Base-by-base conservation (phyloP, 2,888 invertebrate species). In the Liposcelis brunnea region DNA sequence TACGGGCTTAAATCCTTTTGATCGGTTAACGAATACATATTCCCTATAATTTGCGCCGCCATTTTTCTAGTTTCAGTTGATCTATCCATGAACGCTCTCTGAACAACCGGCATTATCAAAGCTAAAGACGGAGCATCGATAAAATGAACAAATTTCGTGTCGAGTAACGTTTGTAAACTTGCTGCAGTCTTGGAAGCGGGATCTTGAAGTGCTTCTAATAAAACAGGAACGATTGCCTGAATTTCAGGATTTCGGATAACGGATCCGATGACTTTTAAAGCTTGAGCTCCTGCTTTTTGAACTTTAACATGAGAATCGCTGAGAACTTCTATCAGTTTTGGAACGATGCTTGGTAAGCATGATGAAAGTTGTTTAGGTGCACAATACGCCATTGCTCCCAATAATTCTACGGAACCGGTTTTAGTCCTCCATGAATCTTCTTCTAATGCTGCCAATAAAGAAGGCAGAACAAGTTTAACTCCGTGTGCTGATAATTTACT, bases 31-130 rank as follows among this genome's bases (percentile, higher is more conserved):
- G 94, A 94, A 66, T 97, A 98, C 93, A 98, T 97, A 65, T 97
- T 98, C 47, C 97, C 95, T 55, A 99, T 95, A 61, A 99, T 97
- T 68, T 98, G 95, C 2, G 95, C 94, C 1, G 98, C 93, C 93
- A 97, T 95, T 69, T 97, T 93, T 55, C 98, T 74, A 0, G 94
- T 97, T 68, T 98, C 97, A 0, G 97, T 95, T 43, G 91, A 90
- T 50, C 98, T 75, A 66, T 97, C 97, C 67, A 91, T 83, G 67
- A 98, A 97, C 8, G 97, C 95, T 52, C 98, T 72, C 64, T 95
- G 87, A 21, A 98, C 93, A 2, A 98, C 95, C 0, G 98, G 98
- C 97, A 99, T 98, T 57, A 99, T 95, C 44, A 99, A 72, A 48
- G 98, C 97, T 16, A 99, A 71, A 0, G 97, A 97, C 1, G 98